A percentile compares a stretch with the other conserved stretches of the same genome.
These are phyloP conservation scores for Sphyrna mokarran DNA, from an alignment of 2,113 vertebrate genomes.

Conservation along the genomic window DNA sequence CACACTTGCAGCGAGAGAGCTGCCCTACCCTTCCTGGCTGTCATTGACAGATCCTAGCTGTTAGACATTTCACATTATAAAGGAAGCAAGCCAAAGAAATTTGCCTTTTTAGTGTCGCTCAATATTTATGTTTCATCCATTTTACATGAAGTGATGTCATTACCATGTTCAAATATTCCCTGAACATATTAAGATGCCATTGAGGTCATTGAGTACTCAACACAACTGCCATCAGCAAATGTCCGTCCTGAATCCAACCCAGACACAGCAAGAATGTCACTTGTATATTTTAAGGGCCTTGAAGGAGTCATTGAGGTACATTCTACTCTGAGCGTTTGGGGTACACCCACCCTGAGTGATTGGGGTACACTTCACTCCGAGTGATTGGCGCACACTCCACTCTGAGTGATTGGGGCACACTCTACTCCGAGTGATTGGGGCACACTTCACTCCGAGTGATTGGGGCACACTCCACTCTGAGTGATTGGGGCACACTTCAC, in stretches of 20 bases:
- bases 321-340: not conserved
- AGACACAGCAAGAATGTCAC: no score
- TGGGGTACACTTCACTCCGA: not conserved
- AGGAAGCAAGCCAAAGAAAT: conserved; percentile 26
- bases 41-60: conserved; percentile 24
- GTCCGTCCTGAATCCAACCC: not conserved
- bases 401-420: no score
- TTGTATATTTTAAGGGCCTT: not conserved
- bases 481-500: no score
- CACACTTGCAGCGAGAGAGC: not conserved
- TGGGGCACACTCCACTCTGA: no score
- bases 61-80: conserved; percentile 13
- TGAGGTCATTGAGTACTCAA: conserved; percentile 12
- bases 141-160: conserved; percentile 33
- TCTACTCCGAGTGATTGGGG: no score
- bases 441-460: no score
- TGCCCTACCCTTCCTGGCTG: not conserved
- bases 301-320: not conserved
- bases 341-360: not conserved
- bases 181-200: conserved; percentile 35
- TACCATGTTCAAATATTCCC: conserved; percentile 37
- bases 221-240: not conserved
- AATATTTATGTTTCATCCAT: conserved; percentile 37
- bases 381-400: no score
- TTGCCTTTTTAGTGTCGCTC: conserved; percentile 34